These are phyloP conservation scores for Vulpes vulpes DNA, from an alignment of 2,113 vertebrate genomes.

Conservation along the genomic window DNA sequence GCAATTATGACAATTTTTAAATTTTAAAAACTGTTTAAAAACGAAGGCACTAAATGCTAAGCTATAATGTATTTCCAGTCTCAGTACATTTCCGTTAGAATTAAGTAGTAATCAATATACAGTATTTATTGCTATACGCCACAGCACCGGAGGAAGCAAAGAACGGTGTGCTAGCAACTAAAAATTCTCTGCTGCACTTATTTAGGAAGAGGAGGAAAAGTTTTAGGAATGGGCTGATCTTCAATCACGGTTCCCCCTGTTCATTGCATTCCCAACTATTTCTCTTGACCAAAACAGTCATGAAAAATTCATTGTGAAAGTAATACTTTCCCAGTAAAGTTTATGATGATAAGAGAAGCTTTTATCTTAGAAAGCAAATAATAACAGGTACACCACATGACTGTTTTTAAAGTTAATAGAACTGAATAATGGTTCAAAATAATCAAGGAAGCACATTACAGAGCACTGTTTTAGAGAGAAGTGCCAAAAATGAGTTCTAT, in stretches of 20 bases:
- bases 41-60: constrained; percentile 85
- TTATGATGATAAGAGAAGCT: constrained; percentile 52
- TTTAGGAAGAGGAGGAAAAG: constrained; percentile 55
- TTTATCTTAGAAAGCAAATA: constrained; percentile 79
- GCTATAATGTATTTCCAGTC: constrained; percentile 76
- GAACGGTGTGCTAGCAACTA: constrained; percentile 40
- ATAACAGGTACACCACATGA: constrained; percentile 59
- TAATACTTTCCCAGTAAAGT: constrained; percentile 64
- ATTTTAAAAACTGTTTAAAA: constrained; percentile 88
- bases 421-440: constrained; percentile 77
- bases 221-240: constrained; percentile 62
- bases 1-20: constrained; percentile 81
- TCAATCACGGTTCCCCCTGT: constrained; percentile 56
- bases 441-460: constrained; percentile 78
- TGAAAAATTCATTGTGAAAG: constrained; percentile 76
- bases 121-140: constrained; percentile 83
- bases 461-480: constrained; percentile 75
- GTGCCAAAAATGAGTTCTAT: constrained; percentile 50
- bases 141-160: constrained; percentile 73
- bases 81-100: constrained; percentile 84
- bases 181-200: constrained; percentile 63
- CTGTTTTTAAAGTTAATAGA: constrained; percentile 72
- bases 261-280: constrained; percentile 12
- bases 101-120: constrained; percentile 88
- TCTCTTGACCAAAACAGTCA: constrained; percentile 69